Evolutionary conservation across 2,113 vertebrate species (phyloP).

Genomic region (Colistium nudipinnis): DNA sequence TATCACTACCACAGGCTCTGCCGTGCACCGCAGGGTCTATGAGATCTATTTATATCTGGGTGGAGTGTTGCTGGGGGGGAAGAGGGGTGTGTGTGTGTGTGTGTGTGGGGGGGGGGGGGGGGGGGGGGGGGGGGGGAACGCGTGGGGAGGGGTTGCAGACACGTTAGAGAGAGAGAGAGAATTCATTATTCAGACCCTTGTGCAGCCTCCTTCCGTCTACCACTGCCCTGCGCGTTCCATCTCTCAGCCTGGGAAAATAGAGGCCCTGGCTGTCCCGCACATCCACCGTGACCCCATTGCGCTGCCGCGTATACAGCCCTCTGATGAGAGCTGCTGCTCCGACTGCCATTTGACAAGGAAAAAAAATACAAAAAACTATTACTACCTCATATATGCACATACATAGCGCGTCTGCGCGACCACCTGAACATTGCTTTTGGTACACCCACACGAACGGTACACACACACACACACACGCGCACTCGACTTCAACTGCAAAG

Average conservation of each 20-base stretch:
- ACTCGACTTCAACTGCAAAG: too few species aligned
- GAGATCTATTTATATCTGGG: constrained; percentile 89
- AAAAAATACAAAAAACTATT: constrained; percentile 40
- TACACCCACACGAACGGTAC: background rate
- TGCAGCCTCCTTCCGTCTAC: constrained; percentile 48
- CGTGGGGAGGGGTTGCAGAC: constrained; percentile 78
- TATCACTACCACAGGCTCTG: constrained; percentile 87
- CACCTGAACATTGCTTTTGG: background rate
- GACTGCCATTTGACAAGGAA: constrained; percentile 35
- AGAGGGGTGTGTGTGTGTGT: too few species aligned
- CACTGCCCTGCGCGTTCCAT: constrained; percentile 56
- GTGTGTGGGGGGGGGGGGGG: too few species aligned
- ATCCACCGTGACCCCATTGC: constrained; percentile 75
- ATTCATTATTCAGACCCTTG: constrained; percentile 78
- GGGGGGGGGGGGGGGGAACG: constrained; percentile 73
- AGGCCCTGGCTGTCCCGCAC: constrained; percentile 57
- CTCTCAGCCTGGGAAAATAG: constrained; percentile 64
- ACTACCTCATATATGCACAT: background rate
- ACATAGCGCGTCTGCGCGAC: background rate
- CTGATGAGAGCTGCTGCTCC: constrained; percentile 58
- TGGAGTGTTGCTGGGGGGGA: constrained; percentile 69
- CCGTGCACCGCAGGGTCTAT: constrained; percentile 78
- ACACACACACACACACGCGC: constrained; percentile 6
- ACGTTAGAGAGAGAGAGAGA: constrained; percentile 38
- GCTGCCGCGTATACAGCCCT: constrained; percentile 57